Evolutionary conservation across 1,140 invertebrate species (phyloP), one percentile per base, ranked within the genome.

Genomic region (Caenorhabditis latens): DNA sequence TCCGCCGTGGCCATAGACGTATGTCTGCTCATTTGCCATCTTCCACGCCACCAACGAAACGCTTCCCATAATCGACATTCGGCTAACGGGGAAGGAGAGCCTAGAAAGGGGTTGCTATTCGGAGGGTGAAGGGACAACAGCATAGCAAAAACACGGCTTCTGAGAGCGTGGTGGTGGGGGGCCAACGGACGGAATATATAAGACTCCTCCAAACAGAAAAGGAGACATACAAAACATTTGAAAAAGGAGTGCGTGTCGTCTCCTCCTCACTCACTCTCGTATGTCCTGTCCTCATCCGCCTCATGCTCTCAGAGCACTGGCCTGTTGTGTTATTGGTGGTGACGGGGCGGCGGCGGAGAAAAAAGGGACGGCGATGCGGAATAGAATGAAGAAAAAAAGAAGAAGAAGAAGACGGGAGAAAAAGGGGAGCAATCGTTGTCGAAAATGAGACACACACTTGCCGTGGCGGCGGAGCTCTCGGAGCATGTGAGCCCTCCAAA

Each of bases 401-500:
- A 79, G 46, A 79, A 79, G 21, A 79, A 79, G 21, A 24, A 21
- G 19, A n/a, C 14, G 24, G n/a, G 19, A 50, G 43, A 24, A n/a
- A n/a, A 13, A n/a, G 46, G 71, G 21, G 46, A n/a, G 71, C 71
- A 79, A 79, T 79, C 71, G 71, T 79, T 79, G 71, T 79, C 71
- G 71, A 79, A 79, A 79, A 79, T 79, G 71, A 79, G 71, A 79
- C 71, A 79, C 71, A 79, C 71, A 79, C 71, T 79, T 79, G 71
- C 71, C 71, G 71, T 79, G 71, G 71, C 46, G 46, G 71, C 42
- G 43, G 40, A 13, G 43, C 71, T 79, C 71, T 43, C n/a, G 71
- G 46, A 50, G 71, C 71, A 79, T 79, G 71, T 79, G 71, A 79
- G 71, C 42, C 42, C 43, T 21, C 43, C n/a, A 32, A 32, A 32